These are phyloP conservation scores for Heliconius hewitsoni DNA, from an alignment of 1,140 invertebrate genomes.

Conservation along the genomic window DNA sequence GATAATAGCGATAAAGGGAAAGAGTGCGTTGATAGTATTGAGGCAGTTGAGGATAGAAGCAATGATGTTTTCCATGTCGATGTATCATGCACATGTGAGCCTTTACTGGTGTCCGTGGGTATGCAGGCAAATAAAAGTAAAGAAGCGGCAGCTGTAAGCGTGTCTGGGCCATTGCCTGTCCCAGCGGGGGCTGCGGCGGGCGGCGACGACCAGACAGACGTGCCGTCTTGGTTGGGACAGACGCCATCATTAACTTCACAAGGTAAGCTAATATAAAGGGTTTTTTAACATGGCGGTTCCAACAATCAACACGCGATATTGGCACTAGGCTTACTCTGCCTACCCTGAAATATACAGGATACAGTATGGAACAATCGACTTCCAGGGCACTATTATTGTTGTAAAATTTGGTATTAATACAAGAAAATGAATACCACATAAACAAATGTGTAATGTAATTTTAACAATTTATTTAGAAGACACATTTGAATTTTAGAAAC, in stretches of 20 bases:
- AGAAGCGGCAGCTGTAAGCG: slow-evolving; percentile 39
- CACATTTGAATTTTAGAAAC: too few species aligned
- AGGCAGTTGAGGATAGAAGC: neutral
- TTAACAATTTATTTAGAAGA: too few species aligned
- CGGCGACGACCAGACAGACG: slow-evolving; percentile 32
- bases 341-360: too few species aligned
- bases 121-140: slow-evolving; percentile 31
- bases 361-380: too few species aligned
- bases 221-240: slow-evolving; percentile 36
- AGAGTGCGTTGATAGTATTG: neutral
- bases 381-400: too few species aligned
- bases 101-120: slow-evolving; percentile 34
- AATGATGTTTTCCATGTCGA: slow-evolving; percentile 23
- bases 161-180: slow-evolving; percentile 62
- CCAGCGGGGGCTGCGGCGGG: slow-evolving; percentile 54
- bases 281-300: too few species aligned
- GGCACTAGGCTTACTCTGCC: too few species aligned
- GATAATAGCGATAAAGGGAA: neutral
- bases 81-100: slow-evolving; percentile 42
- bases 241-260: slow-evolving; percentile 36
- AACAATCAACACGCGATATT: too few species aligned
- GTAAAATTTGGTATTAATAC: too few species aligned
- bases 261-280: neutral
- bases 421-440: too few species aligned
- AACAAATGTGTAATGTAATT: too few species aligned